phyloP scores from a whole-genome alignment of 2,888 invertebrate species.

The Plagiodera versicolora region DNA sequence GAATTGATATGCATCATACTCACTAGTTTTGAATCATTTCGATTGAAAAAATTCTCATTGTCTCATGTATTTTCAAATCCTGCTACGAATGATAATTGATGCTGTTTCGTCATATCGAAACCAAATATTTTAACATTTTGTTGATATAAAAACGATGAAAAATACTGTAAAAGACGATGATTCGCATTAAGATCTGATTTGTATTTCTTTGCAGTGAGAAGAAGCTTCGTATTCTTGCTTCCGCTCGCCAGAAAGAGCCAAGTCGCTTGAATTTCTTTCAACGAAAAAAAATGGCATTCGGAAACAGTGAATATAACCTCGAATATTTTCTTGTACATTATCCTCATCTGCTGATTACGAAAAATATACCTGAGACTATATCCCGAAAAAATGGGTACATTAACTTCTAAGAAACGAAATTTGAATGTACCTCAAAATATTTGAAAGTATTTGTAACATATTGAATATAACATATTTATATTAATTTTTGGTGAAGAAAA shows the following conservation, averaged over 20 bases:
- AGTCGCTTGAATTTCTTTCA: slow-evolving; percentile 21
- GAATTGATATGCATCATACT: too few species aligned
- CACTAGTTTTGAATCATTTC: too few species aligned
- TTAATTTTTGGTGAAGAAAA: slow-evolving; percentile 8
- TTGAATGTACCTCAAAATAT: slow-evolving; percentile 30
- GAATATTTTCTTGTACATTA: slow-evolving; percentile 37
- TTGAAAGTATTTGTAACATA: slow-evolving; percentile 29
- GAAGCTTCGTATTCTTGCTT: slow-evolving; percentile 28
- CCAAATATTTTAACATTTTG: too few species aligned
- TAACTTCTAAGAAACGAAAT: slow-evolving; percentile 34
- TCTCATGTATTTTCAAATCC: too few species aligned
- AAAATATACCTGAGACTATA: slow-evolving; percentile 51
- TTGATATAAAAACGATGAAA: too few species aligned
- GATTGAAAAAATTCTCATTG: too few species aligned
- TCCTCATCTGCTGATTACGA: slow-evolving; percentile 19
- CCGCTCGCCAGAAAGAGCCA: slow-evolving; percentile 32
- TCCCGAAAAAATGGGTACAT: slow-evolving; percentile 36
- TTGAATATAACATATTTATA: slow-evolving; percentile 14
- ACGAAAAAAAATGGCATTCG: slow-evolving; percentile 25
- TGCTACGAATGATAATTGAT: too few species aligned
- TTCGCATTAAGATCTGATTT: too few species aligned
- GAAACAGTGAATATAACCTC: slow-evolving; percentile 36
- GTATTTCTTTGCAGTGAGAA: slow-evolving; percentile 40
- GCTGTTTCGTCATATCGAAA: too few species aligned
- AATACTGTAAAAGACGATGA: too few species aligned